Conservation (phyloP, 2,888 invertebrate genomes). For the Drosophila ustulata region DNA sequence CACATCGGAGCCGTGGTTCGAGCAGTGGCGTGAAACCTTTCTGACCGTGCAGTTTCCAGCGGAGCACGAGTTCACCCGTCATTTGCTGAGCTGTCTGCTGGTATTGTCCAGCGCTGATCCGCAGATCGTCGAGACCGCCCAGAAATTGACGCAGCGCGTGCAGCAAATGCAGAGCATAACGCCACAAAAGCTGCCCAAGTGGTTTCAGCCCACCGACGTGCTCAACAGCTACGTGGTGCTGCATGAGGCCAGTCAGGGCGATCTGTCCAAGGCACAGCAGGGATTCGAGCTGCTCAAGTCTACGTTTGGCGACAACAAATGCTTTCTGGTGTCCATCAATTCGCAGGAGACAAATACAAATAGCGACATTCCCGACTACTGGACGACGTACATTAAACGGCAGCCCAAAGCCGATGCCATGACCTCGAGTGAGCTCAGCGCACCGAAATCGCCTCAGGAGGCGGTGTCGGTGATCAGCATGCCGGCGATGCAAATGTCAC, state of each 20-base stretch:
- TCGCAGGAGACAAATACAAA: slow-evolving; percentile 89
- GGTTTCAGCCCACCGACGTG: slow-evolving; percentile 91
- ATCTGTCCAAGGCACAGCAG: slow-evolving; percentile 92
- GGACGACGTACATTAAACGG: slow-evolving; percentile 91
- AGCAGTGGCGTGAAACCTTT: slow-evolving; percentile 97
- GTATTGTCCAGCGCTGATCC: slow-evolving; percentile 90
- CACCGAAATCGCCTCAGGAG: slow-evolving; percentile 87
- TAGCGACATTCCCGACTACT: slow-evolving; percentile 91
- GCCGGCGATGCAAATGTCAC: slow-evolving; percentile 82
- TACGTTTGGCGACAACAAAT: slow-evolving; percentile 93
- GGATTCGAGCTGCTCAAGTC: slow-evolving; percentile 94
- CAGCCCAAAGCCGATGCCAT: slow-evolving; percentile 85
- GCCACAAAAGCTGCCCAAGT: slow-evolving; percentile 92
- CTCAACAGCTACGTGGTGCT: slow-evolving; percentile 95
- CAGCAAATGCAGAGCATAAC: slow-evolving; percentile 91
- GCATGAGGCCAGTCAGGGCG: slow-evolving; percentile 90
- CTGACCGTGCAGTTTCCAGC: slow-evolving; percentile 94
- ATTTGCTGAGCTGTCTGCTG: slow-evolving; percentile 93
- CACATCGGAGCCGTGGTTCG: slow-evolving; percentile 95
- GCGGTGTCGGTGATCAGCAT: slow-evolving; percentile 85
- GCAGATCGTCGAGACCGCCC: slow-evolving; percentile 93
- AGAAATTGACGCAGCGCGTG: slow-evolving; percentile 91
- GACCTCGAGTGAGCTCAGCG: slow-evolving; percentile 85
- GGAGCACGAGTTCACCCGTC: slow-evolving; percentile 98
- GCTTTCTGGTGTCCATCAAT: slow-evolving; percentile 96